Percentiles rank a stretch among this genome's conserved stretches.
phyloP scores from a whole-genome alignment of 2,113 vertebrate species.

The Acrocephalus arundinaceus region DNA sequence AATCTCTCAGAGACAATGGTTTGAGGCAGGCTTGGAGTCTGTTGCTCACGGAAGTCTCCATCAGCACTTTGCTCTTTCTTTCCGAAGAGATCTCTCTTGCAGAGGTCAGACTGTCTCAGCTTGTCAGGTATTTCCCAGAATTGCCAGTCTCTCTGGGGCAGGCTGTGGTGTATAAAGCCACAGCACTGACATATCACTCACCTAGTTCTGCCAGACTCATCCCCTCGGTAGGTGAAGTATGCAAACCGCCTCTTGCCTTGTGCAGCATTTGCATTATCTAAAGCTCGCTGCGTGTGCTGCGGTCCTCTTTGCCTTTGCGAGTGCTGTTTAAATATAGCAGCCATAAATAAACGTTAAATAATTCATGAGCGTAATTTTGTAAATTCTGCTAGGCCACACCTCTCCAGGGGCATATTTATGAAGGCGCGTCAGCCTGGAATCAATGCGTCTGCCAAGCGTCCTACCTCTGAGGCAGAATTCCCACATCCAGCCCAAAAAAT shows the following conservation, averaged over 20 bases:
- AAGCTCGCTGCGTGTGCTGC: constrained; percentile 63
- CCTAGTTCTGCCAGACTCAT: constrained; percentile 52
- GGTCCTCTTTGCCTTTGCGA: constrained; percentile 74
- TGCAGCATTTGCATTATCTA: constrained; percentile 74
- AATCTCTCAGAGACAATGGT: neutral
- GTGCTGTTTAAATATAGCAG: constrained; percentile 81
- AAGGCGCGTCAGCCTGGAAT: constrained; percentile 80
- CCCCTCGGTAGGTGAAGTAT: constrained; percentile 35
- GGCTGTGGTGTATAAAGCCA: neutral
- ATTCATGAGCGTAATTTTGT: constrained; percentile 92
- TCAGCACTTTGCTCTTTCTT: neutral
- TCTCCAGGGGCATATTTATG: constrained; percentile 90
- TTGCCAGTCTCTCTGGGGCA: neutral
- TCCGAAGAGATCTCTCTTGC: neutral
- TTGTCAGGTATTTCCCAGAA: constrained; percentile 43
- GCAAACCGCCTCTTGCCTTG: constrained; percentile 23
- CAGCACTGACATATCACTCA: constrained; percentile 48
- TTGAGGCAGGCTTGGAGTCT: neutral
- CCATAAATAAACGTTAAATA: constrained; percentile 91
- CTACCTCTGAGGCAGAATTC: constrained; percentile 83
- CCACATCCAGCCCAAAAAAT: constrained; percentile 78
- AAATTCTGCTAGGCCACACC: constrained; percentile 81
- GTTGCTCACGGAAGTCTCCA: neutral
- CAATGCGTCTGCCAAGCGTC: constrained; percentile 83
- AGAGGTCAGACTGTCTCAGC: neutral